These are phyloP conservation scores for Drosophila orosa DNA, from an alignment of 1,140 invertebrate species.

Conservation along the genomic window DNA sequence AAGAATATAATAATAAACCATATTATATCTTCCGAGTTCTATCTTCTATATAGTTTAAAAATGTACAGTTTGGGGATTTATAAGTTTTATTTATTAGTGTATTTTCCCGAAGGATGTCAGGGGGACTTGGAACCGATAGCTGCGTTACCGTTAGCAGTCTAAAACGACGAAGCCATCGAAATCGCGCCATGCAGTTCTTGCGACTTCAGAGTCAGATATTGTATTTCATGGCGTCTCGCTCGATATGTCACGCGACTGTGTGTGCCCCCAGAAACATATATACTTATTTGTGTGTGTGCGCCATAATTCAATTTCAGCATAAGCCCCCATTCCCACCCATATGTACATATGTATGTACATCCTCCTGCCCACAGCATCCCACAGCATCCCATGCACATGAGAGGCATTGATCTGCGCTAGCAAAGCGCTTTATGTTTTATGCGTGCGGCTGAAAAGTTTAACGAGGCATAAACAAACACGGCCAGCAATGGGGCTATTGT, in stretches of 20 bases:
- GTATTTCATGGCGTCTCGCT: conserved; percentile 77
- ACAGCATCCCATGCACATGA: conserved; percentile 35
- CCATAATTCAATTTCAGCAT: conserved; percentile 77
- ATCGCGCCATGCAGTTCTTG: conserved; percentile 69
- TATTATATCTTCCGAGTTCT: rapidly evolving
- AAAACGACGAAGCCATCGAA: conserved; percentile 61
- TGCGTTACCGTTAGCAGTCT: conserved; percentile 60
- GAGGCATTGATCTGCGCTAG: conserved; percentile 69
- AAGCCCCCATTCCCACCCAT: conserved; percentile 33
- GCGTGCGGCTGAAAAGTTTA: conserved; percentile 75
- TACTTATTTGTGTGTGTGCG: conserved; percentile 23
- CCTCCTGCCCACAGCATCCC: conserved; percentile 3
- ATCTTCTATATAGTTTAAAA: neutral
- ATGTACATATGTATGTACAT: neutral
- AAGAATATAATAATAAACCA: neutral
- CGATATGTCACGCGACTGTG: conserved; percentile 67
- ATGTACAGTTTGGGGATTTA: neutral
- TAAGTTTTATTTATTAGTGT: neutral
- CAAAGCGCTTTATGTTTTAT: conserved; percentile 67
- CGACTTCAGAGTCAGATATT: conserved; percentile 71
- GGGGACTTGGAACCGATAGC: neutral
- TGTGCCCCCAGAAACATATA: neutral
- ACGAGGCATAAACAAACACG: conserved; percentile 79
- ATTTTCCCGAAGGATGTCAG: neutral
- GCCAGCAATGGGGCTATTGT: conserved; percentile 65